phyloP scores from a whole-genome alignment of 2,113 vertebrate species.

The Oncorhynchus clarkii region DNA sequence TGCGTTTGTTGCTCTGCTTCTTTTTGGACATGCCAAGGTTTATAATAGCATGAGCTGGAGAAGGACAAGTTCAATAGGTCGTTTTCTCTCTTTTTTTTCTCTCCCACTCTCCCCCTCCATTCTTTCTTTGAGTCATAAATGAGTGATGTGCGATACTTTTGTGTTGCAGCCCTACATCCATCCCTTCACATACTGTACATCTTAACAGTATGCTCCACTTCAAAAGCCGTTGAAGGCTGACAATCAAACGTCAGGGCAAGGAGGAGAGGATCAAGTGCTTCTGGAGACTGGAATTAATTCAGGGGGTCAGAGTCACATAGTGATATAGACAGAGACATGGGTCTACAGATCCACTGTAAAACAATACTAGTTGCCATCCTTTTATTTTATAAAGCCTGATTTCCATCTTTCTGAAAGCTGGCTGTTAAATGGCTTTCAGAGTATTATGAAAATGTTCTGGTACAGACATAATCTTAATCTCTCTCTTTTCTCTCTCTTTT shows the following conservation, averaged over 20 bases:
- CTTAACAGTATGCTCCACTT: constrained; percentile 46
- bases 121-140: constrained; percentile 11
- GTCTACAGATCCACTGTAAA: constrained; percentile 4
- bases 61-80: constrained; percentile 17
- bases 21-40: constrained; percentile 34
- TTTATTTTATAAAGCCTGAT: background rate
- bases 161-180: constrained; percentile 39
- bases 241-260: constrained; percentile 19
- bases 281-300: background rate
- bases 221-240: constrained; percentile 29
- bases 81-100: constrained; percentile 13
- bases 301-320: no score
- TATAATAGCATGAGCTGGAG: constrained; percentile 39
- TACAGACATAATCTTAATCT: constrained; percentile 9
- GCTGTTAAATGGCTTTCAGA: constrained; percentile 14
- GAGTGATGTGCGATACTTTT: constrained; percentile 48
- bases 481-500: background rate
- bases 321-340: no score
- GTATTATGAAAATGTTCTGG: constrained; percentile 11
- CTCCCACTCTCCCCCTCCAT: constrained; percentile 16
- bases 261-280: background rate
- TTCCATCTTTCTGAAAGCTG: constrained; percentile 10
- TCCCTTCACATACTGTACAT: constrained; percentile 40
- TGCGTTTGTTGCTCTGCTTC: constrained; percentile 5
- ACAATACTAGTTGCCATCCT: background rate